phyloP scores from a whole-genome alignment of 1,140 invertebrate species.

The Chironomus tepperi region DNA sequence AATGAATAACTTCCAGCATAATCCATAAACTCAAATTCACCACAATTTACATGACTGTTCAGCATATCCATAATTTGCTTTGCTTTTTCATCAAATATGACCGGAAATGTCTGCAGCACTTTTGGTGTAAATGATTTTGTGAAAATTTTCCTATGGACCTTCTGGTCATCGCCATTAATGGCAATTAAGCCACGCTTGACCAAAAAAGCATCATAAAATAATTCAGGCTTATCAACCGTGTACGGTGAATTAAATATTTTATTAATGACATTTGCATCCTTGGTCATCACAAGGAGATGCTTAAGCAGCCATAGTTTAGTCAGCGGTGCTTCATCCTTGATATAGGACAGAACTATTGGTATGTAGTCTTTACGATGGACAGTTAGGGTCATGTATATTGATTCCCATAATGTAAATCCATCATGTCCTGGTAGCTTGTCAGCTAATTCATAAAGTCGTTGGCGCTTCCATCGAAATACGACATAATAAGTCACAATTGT shows the following conservation, averaged over 20 bases:
- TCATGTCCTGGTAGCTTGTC: background rate
- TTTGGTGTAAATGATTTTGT: constrained; percentile 4
- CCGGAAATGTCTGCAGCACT: background rate
- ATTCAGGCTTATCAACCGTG: background rate
- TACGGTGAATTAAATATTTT: background rate
- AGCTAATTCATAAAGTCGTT: too few species aligned
- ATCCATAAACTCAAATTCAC: background rate
- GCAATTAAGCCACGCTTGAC: background rate
- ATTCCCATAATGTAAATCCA: background rate
- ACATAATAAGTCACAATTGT: too few species aligned
- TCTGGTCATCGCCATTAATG: background rate
- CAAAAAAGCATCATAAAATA: background rate
- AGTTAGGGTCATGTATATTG: background rate
- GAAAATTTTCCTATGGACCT: background rate
- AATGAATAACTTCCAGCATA: background rate
- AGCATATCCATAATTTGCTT: background rate
- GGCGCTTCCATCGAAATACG: too few species aligned
- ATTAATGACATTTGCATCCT: background rate
- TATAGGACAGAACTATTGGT: background rate
- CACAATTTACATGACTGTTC: background rate
- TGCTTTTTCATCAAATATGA: constrained; percentile 4
- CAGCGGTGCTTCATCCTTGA: background rate
- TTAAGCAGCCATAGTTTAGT: background rate
- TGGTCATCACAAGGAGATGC: background rate
- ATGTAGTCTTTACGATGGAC: too few species aligned